These are phyloP conservation scores for Lindbergichthys nudifrons DNA, from an alignment of 2,797 vertebrate species.

Conservation along the genomic window DNA sequence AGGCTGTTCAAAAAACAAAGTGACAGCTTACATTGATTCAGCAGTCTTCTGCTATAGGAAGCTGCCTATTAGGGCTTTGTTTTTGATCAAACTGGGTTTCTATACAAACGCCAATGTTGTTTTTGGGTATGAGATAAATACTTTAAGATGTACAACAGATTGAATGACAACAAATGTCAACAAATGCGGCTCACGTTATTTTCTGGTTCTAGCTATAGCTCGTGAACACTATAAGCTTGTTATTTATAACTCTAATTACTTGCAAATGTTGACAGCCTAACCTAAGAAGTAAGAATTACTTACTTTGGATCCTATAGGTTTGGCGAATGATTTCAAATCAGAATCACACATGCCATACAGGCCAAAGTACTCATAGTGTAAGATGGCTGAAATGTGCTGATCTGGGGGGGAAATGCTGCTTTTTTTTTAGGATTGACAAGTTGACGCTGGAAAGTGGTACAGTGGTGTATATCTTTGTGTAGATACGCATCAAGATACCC, in stretches of 20 bases:
- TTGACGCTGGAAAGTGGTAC: neutral
- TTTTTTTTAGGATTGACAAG: neutral
- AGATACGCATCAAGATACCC: neutral
- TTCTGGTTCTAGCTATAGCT: neutral
- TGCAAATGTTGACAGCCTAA: neutral
- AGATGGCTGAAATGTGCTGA: too few relatives aligned
- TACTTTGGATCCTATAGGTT: neutral
- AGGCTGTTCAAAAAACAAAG: neutral
- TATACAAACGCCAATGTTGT: neutral
- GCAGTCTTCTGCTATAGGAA: neutral
- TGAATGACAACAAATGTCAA: neutral
- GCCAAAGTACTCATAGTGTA: neutral
- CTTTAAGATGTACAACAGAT: neutral
- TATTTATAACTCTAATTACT: neutral
- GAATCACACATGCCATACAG: too few relatives aligned
- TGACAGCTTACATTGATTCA: neutral
- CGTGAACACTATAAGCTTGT: neutral
- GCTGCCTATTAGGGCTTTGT: neutral
- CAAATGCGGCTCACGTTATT: neutral
- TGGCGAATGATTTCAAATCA: neutral
- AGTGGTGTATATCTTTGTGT: neutral
- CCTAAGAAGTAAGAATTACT: neutral
- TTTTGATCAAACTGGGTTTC: neutral
- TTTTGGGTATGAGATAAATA: neutral
- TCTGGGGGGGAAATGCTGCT: neutral